A percentile compares a stretch with the other conserved stretches of the same genome.
These are phyloP conservation scores for Leptobrachium ailaonicum DNA, from an alignment of 2,113 vertebrate genomes.

Conservation along the genomic window DNA sequence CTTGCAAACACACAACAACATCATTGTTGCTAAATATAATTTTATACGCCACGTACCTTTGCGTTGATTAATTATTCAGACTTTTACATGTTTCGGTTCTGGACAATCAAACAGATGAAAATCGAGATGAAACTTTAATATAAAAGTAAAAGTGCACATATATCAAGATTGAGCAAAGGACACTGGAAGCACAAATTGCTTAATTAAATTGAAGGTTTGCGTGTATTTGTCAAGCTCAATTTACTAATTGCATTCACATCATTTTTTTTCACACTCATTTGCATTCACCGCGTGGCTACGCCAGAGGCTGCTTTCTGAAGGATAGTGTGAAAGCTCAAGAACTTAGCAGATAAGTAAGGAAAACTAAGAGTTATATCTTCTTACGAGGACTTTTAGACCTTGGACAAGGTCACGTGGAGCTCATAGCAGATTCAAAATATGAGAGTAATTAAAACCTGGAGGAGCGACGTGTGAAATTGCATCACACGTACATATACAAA, in stretches of 20 bases:
- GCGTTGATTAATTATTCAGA: too few relatives aligned
- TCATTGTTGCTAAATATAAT: too few relatives aligned
- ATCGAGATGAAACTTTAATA: not conserved
- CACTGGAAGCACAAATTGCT: constrained; percentile 30
- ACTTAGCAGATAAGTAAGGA: not conserved
- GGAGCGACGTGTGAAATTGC: too few relatives aligned
- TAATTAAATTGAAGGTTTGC: constrained; percentile 34
- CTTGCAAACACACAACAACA: too few relatives aligned
- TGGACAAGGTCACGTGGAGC: constrained; percentile 18
- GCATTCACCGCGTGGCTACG: constrained; percentile 13
- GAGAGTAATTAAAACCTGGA: too few relatives aligned
- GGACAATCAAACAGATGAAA: not conserved
- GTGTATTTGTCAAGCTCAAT: constrained; percentile 43
- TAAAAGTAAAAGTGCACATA: constrained; percentile 14
- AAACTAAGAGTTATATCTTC: not conserved
- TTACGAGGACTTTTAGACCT: not conserved
- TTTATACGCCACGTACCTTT: too few relatives aligned
- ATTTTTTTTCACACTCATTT: constrained; percentile 8
- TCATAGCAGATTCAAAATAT: not conserved
- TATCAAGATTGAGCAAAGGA: constrained; percentile 18
- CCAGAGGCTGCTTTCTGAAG: constrained; percentile 13
- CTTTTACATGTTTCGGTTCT: too few relatives aligned
- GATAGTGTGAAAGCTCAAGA: not conserved
- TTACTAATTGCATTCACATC: constrained; percentile 36
- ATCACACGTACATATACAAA: too few relatives aligned